A percentile compares a stretch with the other conserved stretches of the same genome.
phyloP scores from a whole-genome alignment of 2,888 invertebrate species.

The Papilio gigon region DNA sequence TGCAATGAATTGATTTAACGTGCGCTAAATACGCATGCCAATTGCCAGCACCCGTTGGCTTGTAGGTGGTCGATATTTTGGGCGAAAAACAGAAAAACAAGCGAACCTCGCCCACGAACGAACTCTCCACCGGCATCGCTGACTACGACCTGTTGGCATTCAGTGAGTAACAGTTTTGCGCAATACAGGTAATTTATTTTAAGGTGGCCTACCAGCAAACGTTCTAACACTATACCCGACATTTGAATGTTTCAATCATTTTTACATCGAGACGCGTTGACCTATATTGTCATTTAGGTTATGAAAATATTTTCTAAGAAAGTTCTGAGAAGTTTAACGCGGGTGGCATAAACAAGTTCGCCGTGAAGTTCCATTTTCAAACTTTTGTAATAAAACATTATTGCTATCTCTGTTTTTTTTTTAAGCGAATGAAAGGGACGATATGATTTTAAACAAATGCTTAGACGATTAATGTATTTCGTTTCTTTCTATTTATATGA shows the following conservation, averaged over 20 bases:
- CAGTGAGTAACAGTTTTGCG: slow-evolving; percentile 70
- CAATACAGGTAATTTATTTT: slow-evolving; percentile 71
- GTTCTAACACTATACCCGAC: slow-evolving; percentile 18
- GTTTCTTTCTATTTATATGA: no score
- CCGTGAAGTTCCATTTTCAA: background rate
- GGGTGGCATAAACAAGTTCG: background rate
- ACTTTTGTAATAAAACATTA: no score
- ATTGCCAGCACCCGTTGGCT: slow-evolving; percentile 55
- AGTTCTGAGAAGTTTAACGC: background rate
- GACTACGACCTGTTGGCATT: slow-evolving; percentile 64
- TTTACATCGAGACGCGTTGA: slow-evolving; percentile 5
- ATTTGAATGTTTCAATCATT: slow-evolving; percentile 16
- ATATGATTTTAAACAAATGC: background rate
- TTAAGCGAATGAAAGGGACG: background rate
- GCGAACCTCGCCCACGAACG: slow-evolving; percentile 57
- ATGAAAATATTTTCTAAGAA: slow-evolving; percentile 23
- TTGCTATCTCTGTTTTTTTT: background rate
- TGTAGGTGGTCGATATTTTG: slow-evolving; percentile 71
- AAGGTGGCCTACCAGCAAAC: slow-evolving; percentile 43
- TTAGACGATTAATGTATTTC: no score
- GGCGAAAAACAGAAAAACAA: slow-evolving; percentile 62
- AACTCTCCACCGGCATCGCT: slow-evolving; percentile 48
- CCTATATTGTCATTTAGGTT: slow-evolving; percentile 25
- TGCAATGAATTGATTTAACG: slow-evolving; percentile 46
- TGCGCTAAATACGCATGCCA: slow-evolving; percentile 55